These are phyloP conservation scores for Enoplosus armatus DNA, from an alignment of 2,797 vertebrate species.

Conservation along the genomic window DNA sequence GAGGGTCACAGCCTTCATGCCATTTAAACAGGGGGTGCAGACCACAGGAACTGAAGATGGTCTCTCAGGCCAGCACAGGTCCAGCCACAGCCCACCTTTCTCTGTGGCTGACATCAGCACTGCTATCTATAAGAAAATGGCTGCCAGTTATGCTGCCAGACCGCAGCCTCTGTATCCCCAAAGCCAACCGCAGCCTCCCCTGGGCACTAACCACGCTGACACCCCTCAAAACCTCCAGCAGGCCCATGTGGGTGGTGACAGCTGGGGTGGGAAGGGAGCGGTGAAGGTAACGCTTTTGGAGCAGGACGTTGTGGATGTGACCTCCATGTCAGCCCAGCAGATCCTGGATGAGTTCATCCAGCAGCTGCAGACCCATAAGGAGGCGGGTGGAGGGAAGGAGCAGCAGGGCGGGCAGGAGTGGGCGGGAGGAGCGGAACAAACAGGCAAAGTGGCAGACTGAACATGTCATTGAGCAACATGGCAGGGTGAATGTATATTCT, in stretches of 20 bases:
- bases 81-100: conserved; percentile 66
- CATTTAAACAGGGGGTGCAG: conserved; percentile 70
- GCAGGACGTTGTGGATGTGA: conserved; percentile 64
- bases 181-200: conserved; percentile 40
- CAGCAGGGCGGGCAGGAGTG: conserved; percentile 57
- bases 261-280: conserved; percentile 49
- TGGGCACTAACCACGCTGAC: conserved; percentile 42
- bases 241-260: conserved; percentile 34
- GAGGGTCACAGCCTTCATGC: conserved; percentile 78
- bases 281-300: conserved; percentile 60
- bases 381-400: conserved; percentile 55
- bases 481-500: conserved; percentile 1
- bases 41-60: conserved; percentile 37
- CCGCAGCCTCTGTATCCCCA: conserved; percentile 62
- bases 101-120: conserved; percentile 72
- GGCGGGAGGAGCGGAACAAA: conserved; percentile 42
- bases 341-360: conserved; percentile 84
- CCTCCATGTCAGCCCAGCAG: conserved; percentile 79
- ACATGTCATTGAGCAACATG: conserved; percentile 18
- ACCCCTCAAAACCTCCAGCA: conserved; percentile 53
- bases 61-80: conserved; percentile 28
- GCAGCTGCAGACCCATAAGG: conserved; percentile 75
- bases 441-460: conserved; percentile 53
- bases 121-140: conserved; percentile 73
- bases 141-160: conserved; percentile 62